Percentiles rank a stretch among this genome's conserved stretches.
Conservation (phyloP, 1,140 invertebrate species). For the Dryas iulia region DNA sequence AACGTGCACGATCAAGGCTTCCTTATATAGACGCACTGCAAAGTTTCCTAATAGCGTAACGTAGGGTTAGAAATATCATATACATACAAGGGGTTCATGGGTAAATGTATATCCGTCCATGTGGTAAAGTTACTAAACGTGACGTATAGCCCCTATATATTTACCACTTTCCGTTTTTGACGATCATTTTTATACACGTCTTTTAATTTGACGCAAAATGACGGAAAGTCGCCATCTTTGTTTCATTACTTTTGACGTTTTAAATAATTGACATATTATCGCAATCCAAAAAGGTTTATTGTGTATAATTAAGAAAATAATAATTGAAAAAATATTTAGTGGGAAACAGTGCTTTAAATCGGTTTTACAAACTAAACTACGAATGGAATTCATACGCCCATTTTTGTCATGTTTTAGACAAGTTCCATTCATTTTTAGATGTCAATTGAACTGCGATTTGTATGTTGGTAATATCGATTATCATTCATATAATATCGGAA, state of each 20-base stretch:
- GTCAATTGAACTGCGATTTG: background rate
- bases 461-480: background rate
- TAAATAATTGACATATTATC: background rate
- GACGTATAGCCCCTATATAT: conserved; percentile 20
- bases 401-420: background rate
- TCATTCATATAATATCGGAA: background rate
- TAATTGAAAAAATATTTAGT: background rate
- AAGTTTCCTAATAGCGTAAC: conserved; percentile 26
- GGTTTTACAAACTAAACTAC: background rate
- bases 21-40: conserved; percentile 14
- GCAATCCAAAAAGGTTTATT: background rate
- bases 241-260: background rate
- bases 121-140: conserved; percentile 27
- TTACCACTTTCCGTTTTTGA: background rate
- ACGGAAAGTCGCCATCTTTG: background rate
- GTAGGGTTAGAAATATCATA: conserved; percentile 18
- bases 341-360: background rate
- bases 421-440: background rate
- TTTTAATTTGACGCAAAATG: background rate
- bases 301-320: background rate
- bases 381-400: background rate
- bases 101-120: conserved; percentile 64
- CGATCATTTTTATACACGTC: background rate
- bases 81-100: conserved; percentile 38
- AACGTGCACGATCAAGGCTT: conserved; percentile 6